phyloP scores from a whole-genome alignment of 2,113 vertebrate genomes.

The Bettongia penicillata region DNA sequence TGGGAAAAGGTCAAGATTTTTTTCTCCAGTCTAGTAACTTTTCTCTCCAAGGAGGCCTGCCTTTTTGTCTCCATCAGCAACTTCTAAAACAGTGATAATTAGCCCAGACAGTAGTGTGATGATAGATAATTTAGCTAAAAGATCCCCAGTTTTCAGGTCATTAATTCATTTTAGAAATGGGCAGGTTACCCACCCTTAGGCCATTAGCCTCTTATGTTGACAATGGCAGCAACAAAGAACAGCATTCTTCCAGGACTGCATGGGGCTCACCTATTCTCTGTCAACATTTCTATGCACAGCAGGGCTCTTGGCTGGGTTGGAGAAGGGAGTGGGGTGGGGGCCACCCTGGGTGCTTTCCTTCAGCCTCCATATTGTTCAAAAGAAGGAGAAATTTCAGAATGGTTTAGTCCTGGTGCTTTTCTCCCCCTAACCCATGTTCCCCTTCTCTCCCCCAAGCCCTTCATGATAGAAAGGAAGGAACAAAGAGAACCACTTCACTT shows the following conservation, averaged over 20 bases:
- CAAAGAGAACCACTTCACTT: neutral
- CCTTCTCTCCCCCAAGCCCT: neutral
- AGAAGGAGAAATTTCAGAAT: constrained; percentile 65
- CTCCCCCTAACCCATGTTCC: neutral
- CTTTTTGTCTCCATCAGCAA: neutral
- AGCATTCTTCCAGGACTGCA: constrained; percentile 12
- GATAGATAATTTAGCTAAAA: constrained; percentile 26
- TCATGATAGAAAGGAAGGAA: neutral
- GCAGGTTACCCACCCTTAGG: neutral
- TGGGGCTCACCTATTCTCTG: constrained; percentile 65
- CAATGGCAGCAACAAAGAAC: constrained; percentile 11
- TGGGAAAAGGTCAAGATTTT: neutral
- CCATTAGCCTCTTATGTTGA: constrained; percentile 47
- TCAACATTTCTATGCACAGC: constrained; percentile 62
- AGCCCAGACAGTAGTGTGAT: neutral
- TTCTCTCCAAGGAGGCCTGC: neutral
- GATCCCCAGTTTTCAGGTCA: neutral
- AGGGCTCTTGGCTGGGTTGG: constrained; percentile 64
- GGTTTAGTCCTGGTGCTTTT: constrained; percentile 26
- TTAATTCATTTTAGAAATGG: constrained; percentile 23
- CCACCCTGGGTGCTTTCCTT: constrained; percentile 30
- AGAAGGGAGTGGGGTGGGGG: constrained; percentile 29
- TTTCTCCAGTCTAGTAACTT: neutral
- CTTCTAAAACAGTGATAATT: neutral
- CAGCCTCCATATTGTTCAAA: constrained; percentile 61